Conservation (phyloP, 1,140 invertebrate species). For the Drosophila repletoides region DNA sequence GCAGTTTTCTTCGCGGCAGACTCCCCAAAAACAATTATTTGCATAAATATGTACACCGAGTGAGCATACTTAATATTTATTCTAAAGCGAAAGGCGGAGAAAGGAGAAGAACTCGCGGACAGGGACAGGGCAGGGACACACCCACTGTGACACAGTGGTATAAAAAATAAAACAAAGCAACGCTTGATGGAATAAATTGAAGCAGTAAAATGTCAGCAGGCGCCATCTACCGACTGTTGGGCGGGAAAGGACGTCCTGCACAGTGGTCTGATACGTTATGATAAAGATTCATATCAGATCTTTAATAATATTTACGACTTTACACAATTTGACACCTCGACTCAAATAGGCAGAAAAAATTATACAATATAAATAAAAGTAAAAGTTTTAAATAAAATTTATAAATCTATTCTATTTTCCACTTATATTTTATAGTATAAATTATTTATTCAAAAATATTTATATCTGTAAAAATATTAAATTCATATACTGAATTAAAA, state of each 20-base stretch:
- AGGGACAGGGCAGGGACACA: conserved; percentile 14
- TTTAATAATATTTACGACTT: conserved; percentile 1
- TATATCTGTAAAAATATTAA: too few species aligned
- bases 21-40: conserved; percentile 75
- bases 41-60: conserved; percentile 47
- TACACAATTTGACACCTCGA: too few species aligned
- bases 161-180: conserved; percentile 11
- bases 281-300: too few species aligned
- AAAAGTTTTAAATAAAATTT: too few species aligned
- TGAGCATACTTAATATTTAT: conserved; percentile 61
- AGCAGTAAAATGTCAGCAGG: conserved; percentile 52
- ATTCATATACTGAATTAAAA: too few species aligned
- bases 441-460: too few species aligned
- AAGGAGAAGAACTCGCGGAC: conserved; percentile 13
- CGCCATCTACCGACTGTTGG: conserved; percentile 42
- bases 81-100: conserved; percentile 54
- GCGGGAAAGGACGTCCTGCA: background rate
- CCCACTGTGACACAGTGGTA: background rate
- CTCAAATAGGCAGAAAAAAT: too few species aligned
- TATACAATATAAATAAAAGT: too few species aligned
- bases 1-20: conserved; percentile 46
- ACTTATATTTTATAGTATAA: too few species aligned
- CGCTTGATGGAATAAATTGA: conserved; percentile 58
- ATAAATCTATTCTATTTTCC: too few species aligned
- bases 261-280: too few species aligned